A percentile compares a stretch with the other conserved stretches of the same genome.
Evolutionary conservation across 1,140 invertebrate species (phyloP).

Genomic region (Micrasema minimum): DNA sequence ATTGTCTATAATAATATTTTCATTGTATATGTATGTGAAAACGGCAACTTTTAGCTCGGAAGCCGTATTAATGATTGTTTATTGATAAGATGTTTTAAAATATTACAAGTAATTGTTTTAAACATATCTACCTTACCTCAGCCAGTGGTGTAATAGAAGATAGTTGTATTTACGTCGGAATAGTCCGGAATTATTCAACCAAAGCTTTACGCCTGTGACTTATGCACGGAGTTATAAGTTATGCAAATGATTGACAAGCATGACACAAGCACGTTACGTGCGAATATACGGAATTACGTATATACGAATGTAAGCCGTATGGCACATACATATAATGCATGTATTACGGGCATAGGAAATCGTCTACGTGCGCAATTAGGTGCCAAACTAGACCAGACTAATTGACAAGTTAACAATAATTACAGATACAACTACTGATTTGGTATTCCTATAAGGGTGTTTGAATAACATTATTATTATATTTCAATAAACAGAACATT

Average conservation of each 20-base stretch:
- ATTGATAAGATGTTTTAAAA: too few species aligned
- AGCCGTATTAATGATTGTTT: too few species aligned
- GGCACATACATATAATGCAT: background rate
- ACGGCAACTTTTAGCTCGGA: too few species aligned
- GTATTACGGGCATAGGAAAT: background rate
- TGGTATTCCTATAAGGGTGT: background rate
- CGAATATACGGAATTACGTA: background rate
- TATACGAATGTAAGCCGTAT: background rate
- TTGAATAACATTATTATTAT: too few species aligned
- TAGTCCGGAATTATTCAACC: background rate
- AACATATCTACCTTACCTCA: too few species aligned
- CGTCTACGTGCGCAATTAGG: constrained; percentile 28
- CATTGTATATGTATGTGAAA: too few species aligned
- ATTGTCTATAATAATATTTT: too few species aligned
- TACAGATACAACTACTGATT: constrained; percentile 9
- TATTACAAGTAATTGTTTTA: too few species aligned
- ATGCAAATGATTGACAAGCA: constrained; percentile 40
- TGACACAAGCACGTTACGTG: constrained; percentile 24
- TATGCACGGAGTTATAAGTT: constrained; percentile 35
- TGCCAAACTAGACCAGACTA: constrained; percentile 38
- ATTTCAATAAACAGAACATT: too few species aligned
- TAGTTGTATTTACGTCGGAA: too few species aligned
- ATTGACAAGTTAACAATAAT: constrained; percentile 44
- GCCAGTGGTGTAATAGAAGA: too few species aligned
- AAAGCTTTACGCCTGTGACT: background rate